These are phyloP conservation scores for Cirrhinus molitorella DNA, from an alignment of 2,797 vertebrate species.

Conservation along the genomic window DNA sequence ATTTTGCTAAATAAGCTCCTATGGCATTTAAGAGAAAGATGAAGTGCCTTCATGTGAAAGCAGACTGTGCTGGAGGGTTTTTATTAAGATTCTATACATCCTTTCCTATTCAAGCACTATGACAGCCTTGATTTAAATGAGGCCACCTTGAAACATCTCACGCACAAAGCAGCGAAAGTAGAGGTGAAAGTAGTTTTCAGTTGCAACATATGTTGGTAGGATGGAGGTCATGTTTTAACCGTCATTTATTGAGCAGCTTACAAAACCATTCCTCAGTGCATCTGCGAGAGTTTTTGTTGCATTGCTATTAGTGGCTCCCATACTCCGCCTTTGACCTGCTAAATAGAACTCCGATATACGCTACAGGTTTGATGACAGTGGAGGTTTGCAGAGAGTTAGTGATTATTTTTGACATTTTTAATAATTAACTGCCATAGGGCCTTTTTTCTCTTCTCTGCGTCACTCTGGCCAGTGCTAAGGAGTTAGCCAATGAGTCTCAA, in stretches of 20 bases:
- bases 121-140: conserved; percentile 65
- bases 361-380: conserved; percentile 40
- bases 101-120: conserved; percentile 47
- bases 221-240: conserved; percentile 60
- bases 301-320: conserved; percentile 26
- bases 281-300: conserved; percentile 21
- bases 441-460: conserved; percentile 54
- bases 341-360: conserved; percentile 2
- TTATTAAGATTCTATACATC: conserved; percentile 59
- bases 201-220: conserved; percentile 43
- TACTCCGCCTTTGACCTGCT: conserved; percentile 12
- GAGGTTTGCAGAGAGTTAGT: conserved; percentile 37
- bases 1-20: conserved; percentile 36
- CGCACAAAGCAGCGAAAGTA: conserved; percentile 54
- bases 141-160: conserved; percentile 47
- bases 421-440: conserved; percentile 62
- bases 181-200: conserved; percentile 62
- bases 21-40: conserved; percentile 29
- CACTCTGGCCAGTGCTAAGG: conserved; percentile 55
- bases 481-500: conserved; percentile 61
- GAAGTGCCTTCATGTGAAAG: conserved; percentile 46
- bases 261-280: conserved; percentile 45
- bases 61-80: conserved; percentile 19
- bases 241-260: conserved; percentile 43
- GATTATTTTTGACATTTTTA: conserved; percentile 65